Percentiles rank a stretch among this genome's conserved stretches.
These are phyloP conservation scores for Scatophagus argus DNA, from an alignment of 2,113 vertebrate species.

Conservation along the genomic window DNA sequence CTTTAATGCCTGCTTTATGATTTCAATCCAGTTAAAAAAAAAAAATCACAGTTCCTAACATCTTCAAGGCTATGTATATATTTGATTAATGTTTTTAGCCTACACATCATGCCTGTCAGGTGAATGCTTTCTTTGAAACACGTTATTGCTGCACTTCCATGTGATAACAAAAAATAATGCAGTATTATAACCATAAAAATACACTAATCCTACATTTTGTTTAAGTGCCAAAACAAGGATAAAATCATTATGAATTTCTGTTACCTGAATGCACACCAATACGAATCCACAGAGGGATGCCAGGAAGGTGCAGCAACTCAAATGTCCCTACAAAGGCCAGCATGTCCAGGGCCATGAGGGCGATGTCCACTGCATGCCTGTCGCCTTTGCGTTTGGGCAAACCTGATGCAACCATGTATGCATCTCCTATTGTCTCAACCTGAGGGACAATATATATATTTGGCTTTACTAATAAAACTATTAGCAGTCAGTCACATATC, in stretches of 20 bases:
- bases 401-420: constrained; percentile 98
- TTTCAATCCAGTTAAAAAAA: background rate
- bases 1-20: background rate
- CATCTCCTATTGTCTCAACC: constrained; percentile 99
- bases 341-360: constrained; percentile 96
- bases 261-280: constrained; percentile 98
- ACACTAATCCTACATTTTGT: background rate
- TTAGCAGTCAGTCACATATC: background rate
- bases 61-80: too few relatives aligned
- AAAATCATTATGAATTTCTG: background rate
- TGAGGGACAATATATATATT: constrained; percentile 51
- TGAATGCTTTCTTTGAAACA: too few relatives aligned
- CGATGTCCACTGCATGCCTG: constrained; percentile 94
- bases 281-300: constrained; percentile 97
- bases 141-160: background rate
- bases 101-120: too few relatives aligned
- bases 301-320: constrained; percentile 92
- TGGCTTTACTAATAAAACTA: background rate
- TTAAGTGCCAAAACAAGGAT: background rate
- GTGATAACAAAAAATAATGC: too few relatives aligned
- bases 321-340: constrained; percentile 96
- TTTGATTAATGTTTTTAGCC: too few relatives aligned
- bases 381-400: constrained; percentile 95
- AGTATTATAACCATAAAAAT: background rate
- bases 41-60: too few relatives aligned